phyloP scores from a whole-genome alignment of 2,113 vertebrate species.

The Carollia perspicillata region DNA sequence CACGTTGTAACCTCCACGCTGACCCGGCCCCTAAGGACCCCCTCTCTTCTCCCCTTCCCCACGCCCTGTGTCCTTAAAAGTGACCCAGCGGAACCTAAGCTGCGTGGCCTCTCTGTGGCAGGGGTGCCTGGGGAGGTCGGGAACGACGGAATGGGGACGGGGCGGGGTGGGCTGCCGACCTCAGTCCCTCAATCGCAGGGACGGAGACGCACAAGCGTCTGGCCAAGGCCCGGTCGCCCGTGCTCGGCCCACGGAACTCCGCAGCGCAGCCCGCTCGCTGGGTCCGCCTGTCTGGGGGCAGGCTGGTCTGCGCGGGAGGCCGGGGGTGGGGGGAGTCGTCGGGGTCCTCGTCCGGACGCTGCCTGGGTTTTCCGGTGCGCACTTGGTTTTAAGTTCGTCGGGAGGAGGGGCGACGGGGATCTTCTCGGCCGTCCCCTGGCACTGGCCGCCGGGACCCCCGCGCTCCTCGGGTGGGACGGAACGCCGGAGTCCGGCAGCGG shows the following conservation, averaged over 20 bases:
- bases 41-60: neutral
- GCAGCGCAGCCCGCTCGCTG: accelerated
- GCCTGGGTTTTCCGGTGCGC: neutral
- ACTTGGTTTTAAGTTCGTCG: neutral
- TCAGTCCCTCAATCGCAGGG: neutral
- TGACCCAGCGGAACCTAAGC: neutral
- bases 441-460: neutral
- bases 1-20: neutral
- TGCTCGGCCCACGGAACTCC: accelerated
- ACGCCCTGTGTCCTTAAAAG: slow-evolving; percentile 49
- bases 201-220: neutral
- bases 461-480: neutral
- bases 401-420: no score
- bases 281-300: accelerated
- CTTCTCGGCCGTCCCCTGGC: no score
- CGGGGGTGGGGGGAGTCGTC: neutral
- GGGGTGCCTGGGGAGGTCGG: neutral
- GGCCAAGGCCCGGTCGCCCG: accelerated
- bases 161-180: accelerated
- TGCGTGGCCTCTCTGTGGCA: slow-evolving; percentile 9
- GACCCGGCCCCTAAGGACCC: neutral
- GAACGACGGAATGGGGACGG: neutral
- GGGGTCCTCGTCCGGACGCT: neutral
- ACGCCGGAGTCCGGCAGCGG: slow-evolving; percentile 62
- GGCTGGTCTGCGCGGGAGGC: accelerated